Base-by-base conservation (phyloP, 2,888 invertebrate species). In the Incurvaria masculella region DNA sequence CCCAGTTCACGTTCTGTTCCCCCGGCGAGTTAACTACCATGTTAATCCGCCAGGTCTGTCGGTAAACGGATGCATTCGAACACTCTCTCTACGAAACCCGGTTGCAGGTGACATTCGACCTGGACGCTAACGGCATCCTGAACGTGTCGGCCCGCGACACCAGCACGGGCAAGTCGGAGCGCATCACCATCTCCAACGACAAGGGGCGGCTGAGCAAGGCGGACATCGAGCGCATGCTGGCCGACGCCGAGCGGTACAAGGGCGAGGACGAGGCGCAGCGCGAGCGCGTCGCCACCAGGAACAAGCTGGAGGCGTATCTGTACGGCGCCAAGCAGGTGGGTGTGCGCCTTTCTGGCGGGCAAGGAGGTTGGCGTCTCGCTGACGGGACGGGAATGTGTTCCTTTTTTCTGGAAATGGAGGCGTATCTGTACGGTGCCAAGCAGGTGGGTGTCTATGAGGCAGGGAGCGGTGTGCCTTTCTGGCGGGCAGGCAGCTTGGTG, bases 111-210 rank as follows among this genome's bases (percentile, higher is more conserved):
- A 89, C 91, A 1, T 94, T 94, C 56, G 93, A 94, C 63, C 79
- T 94, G 47, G 94, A 94, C 59, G 93, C 93, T 16, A 94, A 95
- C 62, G 94, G 94, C 51, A 95, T 95, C 51, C 66, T 93, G 2
- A 88, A 91, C 59, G 90, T 91, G 0, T 86, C 83, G 5, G 90
- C 90, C 11, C 82, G 84, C 59, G 93, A 94, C 58, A 84, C 80
- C 57, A 88, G 90, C 55, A 90, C 91, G 0, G 92, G 92, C 1
- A 86, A 84, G 50, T 84, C 85, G 0, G 89, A 91, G 62, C 85
- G 87, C 59, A 92, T 94, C 53, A 91, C 90, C 23, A 94, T 94
- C 49, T 89, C 89, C 3, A 94, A 93, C 59, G 93, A 94, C 61
- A 92, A 90, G 61, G 92, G 92, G 0, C 83, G 93, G 4, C 78